Evolutionary conservation across 2,888 invertebrate species (phyloP).

Genomic region (Podabrus alpinus): DNA sequence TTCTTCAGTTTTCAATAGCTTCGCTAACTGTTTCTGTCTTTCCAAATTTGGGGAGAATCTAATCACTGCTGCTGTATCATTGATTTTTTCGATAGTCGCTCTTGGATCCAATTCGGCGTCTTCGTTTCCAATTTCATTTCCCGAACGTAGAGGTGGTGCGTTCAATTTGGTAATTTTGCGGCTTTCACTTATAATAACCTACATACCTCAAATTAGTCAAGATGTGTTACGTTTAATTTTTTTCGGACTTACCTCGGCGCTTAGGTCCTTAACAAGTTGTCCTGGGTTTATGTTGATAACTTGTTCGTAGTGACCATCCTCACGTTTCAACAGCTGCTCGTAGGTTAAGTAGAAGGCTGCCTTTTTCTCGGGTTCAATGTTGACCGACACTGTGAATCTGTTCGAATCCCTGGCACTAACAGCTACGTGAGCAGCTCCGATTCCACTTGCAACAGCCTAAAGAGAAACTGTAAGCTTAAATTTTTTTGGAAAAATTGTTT

Average conservation of each 20-base stretch:
- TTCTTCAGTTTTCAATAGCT: constrained; percentile 48
- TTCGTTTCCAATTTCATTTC: constrained; percentile 65
- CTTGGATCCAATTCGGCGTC: constrained; percentile 55
- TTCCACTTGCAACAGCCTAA: constrained; percentile 62
- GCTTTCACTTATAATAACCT: constrained; percentile 67
- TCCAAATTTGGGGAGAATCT: constrained; percentile 64
- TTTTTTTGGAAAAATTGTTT: not conserved
- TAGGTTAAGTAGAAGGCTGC: constrained; percentile 74
- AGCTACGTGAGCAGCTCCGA: constrained; percentile 65
- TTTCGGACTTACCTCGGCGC: constrained; percentile 56
- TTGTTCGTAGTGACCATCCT: constrained; percentile 69
- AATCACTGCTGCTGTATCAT: constrained; percentile 49
- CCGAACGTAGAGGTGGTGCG: constrained; percentile 68
- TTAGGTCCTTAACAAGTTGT: constrained; percentile 65
- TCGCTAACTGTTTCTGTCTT: constrained; percentile 62
- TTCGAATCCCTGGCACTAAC: constrained; percentile 72
- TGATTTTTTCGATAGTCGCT: constrained; percentile 42
- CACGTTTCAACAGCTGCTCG: constrained; percentile 69
- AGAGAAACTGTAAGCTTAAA: not conserved
- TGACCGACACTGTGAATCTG: constrained; percentile 70
- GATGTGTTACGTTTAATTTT: not conserved
- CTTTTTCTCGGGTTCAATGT: constrained; percentile 65
- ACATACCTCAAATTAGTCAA: not conserved
- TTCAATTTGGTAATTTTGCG: constrained; percentile 63
- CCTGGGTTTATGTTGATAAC: constrained; percentile 72